phyloP scores from a whole-genome alignment of 1,140 invertebrate species.

The Aphaenogaster ashmeadi region DNA sequence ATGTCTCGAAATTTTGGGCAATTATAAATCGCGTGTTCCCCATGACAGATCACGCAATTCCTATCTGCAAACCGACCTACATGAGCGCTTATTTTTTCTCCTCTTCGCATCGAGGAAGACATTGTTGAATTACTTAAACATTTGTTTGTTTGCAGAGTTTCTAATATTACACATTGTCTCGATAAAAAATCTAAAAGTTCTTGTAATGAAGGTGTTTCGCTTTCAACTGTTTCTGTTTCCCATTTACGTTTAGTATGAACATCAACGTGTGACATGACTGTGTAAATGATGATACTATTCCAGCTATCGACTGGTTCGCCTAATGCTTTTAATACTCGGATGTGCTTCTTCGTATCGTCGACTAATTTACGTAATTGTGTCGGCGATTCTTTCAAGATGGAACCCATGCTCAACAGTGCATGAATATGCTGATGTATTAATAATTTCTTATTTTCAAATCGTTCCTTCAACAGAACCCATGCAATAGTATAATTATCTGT shows the following conservation, averaged over 20 bases:
- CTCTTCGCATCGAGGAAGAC: neutral
- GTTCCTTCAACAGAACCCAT: neutral
- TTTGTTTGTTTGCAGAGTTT: neutral
- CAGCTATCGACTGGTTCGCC: neutral
- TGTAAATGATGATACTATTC: neutral
- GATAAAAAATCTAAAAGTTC: neutral
- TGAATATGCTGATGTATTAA: constrained; percentile 3
- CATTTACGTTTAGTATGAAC: neutral
- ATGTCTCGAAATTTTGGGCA: too few relatives aligned
- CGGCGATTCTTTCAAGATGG: neutral
- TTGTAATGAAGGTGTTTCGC: neutral
- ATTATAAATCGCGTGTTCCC: too few relatives aligned
- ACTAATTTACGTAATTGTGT: neutral
- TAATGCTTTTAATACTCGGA: neutral
- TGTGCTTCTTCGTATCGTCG: neutral
- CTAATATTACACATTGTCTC: neutral
- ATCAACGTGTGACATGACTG: neutral
- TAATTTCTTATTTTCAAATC: neutral
- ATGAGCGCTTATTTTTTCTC: neutral
- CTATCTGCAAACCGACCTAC: neutral
- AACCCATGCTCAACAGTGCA: neutral
- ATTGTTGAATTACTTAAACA: neutral
- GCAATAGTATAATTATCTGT: neutral
- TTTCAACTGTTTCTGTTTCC: neutral
- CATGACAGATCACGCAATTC: too few relatives aligned